Percentiles rank a stretch among this genome's conserved stretches.
Evolutionary conservation across 2,888 invertebrate species (phyloP).

Genomic region (Epirrhoe alternata): DNA sequence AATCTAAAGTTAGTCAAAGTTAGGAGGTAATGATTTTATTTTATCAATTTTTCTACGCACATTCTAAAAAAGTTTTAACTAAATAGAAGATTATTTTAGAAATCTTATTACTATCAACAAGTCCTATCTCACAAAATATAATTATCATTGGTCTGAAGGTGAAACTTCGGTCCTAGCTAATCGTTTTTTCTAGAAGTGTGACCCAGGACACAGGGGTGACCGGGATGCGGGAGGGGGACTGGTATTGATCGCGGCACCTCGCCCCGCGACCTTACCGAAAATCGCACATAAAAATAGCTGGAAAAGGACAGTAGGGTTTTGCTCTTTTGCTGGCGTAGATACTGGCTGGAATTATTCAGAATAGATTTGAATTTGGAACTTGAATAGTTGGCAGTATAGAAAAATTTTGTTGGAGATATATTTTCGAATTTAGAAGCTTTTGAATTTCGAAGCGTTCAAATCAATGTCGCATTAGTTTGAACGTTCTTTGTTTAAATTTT

Average conservation of each 20-base stretch:
- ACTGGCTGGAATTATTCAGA: neutral
- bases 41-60: too few species aligned
- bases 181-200: slow-evolving; percentile 40
- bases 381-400: neutral
- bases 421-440: slow-evolving; percentile 4
- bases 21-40: too few species aligned
- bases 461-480: too few species aligned
- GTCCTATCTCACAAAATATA: too few species aligned
- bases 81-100: too few species aligned
- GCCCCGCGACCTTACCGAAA: slow-evolving; percentile 49
- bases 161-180: slow-evolving; percentile 13
- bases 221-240: slow-evolving; percentile 46
- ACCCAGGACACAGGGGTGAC: slow-evolving; percentile 45
- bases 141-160: too few species aligned
- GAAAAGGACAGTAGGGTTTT: slow-evolving; percentile 27
- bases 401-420: neutral
- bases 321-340: slow-evolving; percentile 40
- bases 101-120: too few species aligned
- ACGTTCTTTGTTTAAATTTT: too few species aligned
- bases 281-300: slow-evolving; percentile 44
- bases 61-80: too few species aligned
- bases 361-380: neutral
- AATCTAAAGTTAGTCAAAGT: too few species aligned
- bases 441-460: slow-evolving; percentile 25
- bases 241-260: slow-evolving; percentile 65